phyloP scores from a whole-genome alignment of 2,113 vertebrate species.

The Alouatta palliata region DNA sequence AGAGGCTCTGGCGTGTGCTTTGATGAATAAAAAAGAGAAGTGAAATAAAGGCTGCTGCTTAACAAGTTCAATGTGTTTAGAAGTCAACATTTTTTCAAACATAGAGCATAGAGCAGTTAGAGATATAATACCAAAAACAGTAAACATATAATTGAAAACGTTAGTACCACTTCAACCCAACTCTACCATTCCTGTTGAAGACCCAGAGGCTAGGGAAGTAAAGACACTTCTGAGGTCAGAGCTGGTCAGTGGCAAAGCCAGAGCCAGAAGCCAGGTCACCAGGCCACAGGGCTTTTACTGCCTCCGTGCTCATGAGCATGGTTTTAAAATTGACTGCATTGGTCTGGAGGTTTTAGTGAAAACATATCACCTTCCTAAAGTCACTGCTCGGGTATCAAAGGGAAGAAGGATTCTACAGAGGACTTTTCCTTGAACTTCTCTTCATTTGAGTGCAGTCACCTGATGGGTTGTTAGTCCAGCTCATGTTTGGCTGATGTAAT shows the following conservation, averaged over 20 bases:
- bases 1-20: background rate
- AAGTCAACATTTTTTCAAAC: constrained; percentile 30
- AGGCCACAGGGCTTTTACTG: too few relatives aligned
- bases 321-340: background rate
- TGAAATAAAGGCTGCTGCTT: background rate
- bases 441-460: background rate
- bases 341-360: background rate
- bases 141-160: background rate
- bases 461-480: background rate
- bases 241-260: background rate
- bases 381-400: background rate
- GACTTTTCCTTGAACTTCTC: background rate
- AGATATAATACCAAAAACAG: background rate
- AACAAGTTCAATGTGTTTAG: constrained; percentile 11
- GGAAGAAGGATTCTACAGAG: background rate
- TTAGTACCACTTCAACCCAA: background rate
- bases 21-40: constrained; percentile 15
- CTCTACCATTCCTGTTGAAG: background rate
- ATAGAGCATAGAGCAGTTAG: background rate
- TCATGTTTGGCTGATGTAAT: background rate
- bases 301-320: background rate
- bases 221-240: background rate
- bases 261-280: accelerated
- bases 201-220: background rate
- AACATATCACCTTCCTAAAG: background rate